A percentile compares a stretch with the other conserved stretches of the same genome.
Evolutionary conservation across 2,888 invertebrate genomes (phyloP).

Genomic region (Thyatira batis): DNA sequence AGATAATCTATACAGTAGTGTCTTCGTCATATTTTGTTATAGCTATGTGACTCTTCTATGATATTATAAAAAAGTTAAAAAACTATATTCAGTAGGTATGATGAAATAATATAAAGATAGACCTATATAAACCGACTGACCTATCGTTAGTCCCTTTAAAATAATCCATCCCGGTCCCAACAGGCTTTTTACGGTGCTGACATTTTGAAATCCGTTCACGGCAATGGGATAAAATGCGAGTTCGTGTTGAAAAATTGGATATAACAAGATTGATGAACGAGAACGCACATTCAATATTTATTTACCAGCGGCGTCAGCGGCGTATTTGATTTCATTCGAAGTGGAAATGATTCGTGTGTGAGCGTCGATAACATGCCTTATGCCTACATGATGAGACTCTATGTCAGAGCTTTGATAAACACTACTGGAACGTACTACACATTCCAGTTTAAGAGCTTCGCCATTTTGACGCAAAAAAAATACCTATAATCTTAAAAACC

Average conservation of each 20-base stretch:
- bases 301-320: conserved; percentile 29
- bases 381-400: neutral
- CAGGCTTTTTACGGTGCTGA: conserved; percentile 41
- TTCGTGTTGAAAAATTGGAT: conserved; percentile 48
- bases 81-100: too few relatives aligned
- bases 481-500: too few relatives aligned
- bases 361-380: conserved; percentile 2
- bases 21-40: too few relatives aligned
- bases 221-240: conserved; percentile 39
- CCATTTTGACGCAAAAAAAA: too few relatives aligned
- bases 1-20: too few relatives aligned
- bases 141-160: conserved; percentile 23
- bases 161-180: conserved; percentile 36
- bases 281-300: conserved; percentile 47
- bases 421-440: neutral
- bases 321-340: conserved; percentile 36
- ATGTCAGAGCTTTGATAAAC: neutral
- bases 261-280: conserved; percentile 53
- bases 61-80: too few relatives aligned
- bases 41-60: too few relatives aligned
- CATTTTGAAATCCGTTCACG: conserved; percentile 47
- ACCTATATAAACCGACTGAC: conserved; percentile 20
- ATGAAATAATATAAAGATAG: conserved; percentile 11
- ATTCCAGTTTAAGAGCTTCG: conserved; percentile 1
- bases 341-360: conserved; percentile 29